Evolutionary conservation across 92 coral and sea anemone genomes (phyloP).

Genomic region (Epizoanthus stellaris): DNA sequence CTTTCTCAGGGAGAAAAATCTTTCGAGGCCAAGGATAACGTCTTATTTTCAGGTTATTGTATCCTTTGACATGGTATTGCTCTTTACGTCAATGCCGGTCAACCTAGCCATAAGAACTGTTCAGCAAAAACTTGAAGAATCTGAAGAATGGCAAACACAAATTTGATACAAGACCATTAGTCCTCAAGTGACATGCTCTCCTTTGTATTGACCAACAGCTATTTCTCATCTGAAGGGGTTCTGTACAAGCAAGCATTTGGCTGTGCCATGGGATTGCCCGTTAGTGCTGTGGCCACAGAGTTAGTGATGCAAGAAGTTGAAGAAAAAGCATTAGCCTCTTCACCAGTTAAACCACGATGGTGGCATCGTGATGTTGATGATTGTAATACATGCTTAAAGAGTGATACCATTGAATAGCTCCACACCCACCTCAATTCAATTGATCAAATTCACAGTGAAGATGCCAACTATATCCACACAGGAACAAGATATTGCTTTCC

Average conservation of each 20-base stretch:
- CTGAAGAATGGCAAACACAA: no score
- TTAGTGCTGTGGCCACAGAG: not conserved
- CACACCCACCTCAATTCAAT: constrained; percentile 7
- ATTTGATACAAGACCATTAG: no score
- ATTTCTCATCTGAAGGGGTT: no score
- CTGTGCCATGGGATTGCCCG: constrained; percentile 5
- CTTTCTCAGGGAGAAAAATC: no score
- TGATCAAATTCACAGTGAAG: not conserved
- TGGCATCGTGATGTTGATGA: constrained; percentile 5
- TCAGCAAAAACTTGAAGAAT: not conserved
- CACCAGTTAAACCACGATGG: not conserved
- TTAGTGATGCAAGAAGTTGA: constrained; percentile 5
- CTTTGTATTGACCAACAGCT: no score
- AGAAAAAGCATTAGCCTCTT: not conserved
- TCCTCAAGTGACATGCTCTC: no score
- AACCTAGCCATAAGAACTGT: not conserved
- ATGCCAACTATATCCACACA: no score
- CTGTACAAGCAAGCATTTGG: not conserved
- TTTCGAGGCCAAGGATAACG: no score
- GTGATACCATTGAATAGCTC: not conserved
- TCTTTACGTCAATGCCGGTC: no score
- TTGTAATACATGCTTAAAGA: not conserved
- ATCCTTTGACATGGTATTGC: not conserved
- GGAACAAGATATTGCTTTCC: no score
- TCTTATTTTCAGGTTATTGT: no score